Base-by-base conservation (phyloP, 2,888 invertebrate genomes). In the Ectobius pallidus region DNA sequence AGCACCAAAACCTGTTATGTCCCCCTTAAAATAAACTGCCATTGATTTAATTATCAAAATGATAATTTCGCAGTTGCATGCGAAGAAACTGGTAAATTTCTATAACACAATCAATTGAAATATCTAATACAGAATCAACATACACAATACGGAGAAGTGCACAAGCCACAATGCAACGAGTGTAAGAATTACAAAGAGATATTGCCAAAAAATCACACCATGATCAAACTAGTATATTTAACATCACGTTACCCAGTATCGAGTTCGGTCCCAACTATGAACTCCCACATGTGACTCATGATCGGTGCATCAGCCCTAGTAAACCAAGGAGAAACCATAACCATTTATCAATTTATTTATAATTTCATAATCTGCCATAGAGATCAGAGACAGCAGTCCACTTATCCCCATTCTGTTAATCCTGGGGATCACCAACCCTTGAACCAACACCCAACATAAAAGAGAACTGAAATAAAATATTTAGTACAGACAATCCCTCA, bases 241-340 rank as follows among this genome's bases (percentile, higher is more conserved):
- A 7, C 25, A 46, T n/a, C n/a, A 44, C 25, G 62, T 65, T 69
- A 74, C 71, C 74, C 74, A 30, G 39, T 32, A 16, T 90, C 87
- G 79, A 90, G 83, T 83, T 94, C 94, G 80, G 89, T 90, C 87
- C 89, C 90, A 83, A 94, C 89, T 80, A 90, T 86, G 85, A 89
- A 91, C 86, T 99, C 98, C 95, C 97, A 97, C 78, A 95, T 85
- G 85, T 97, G 96, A 77, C 94, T 96, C 91, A 97, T 92, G 79
- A 99, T 93, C 77, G 99, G 97, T 80, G 99, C 98, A 87, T 99
- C 99, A 78, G 97, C 97, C 98, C 97, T 95, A 68, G 67, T 55
- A 68, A 73, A 61, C 58, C 63, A 70, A 46, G 78, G 79, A 81
- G 78, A 79, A 81, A 81, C 75, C 78, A 80, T 46, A 79, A 80